Evolutionary conservation across 1,140 invertebrate species (phyloP).

Genomic region (Platorchestia sp.): DNA sequence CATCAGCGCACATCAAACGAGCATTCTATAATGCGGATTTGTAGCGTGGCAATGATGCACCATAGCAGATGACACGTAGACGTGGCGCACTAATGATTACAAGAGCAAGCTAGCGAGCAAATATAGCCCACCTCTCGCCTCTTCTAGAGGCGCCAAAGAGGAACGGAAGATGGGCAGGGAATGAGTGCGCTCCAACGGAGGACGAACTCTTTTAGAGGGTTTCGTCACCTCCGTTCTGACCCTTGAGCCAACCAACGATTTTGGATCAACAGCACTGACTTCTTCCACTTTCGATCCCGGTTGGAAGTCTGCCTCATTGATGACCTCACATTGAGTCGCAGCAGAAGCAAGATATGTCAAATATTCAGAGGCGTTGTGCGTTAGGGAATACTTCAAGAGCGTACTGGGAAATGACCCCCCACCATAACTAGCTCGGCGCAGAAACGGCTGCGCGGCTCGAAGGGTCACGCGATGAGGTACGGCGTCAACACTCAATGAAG

Average conservation of each 20-base stretch:
- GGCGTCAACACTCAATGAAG: background rate
- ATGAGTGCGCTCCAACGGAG: conserved; percentile 6
- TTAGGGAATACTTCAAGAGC: background rate
- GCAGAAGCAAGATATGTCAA: background rate
- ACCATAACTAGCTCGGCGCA: conserved; percentile 1
- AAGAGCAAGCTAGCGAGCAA: conserved; percentile 54
- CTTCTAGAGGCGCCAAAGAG: background rate
- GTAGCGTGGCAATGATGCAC: background rate
- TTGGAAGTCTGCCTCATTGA: conserved; percentile 34
- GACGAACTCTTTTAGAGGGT: background rate
- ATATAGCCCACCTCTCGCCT: conserved; percentile 35
- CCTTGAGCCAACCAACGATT: background rate
- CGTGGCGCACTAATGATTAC: conserved; percentile 46
- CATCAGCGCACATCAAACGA: conserved; percentile 22
- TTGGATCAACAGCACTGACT: background rate
- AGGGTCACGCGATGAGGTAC: background rate
- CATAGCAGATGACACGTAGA: conserved; percentile 14
- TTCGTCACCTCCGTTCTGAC: conserved; percentile 19
- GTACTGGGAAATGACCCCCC: background rate
- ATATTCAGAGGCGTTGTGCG: background rate
- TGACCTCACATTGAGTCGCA: conserved; percentile 26
- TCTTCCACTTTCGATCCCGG: background rate
- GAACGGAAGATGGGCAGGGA: conserved; percentile 23
- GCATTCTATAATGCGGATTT: background rate
- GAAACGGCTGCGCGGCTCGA: background rate